Evolutionary conservation across 2,888 invertebrate species (phyloP).

Genomic region (Escarpia spicata): DNA sequence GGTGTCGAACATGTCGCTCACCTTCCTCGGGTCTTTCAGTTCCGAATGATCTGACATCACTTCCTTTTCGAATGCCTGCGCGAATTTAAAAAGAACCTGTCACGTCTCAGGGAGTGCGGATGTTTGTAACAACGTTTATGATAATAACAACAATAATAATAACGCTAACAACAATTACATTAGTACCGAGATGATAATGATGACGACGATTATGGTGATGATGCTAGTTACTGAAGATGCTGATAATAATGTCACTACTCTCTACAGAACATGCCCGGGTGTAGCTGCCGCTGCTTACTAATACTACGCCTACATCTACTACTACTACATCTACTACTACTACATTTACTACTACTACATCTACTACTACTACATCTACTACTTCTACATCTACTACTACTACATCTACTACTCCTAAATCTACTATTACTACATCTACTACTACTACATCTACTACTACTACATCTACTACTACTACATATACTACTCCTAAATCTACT

Average conservation of each 20-base stretch:
- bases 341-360: conserved; percentile 31
- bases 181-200: background rate
- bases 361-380: conserved; percentile 28
- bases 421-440: conserved; percentile 28
- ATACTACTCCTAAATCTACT: conserved; percentile 19
- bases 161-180: too few relatives aligned
- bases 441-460: conserved; percentile 32
- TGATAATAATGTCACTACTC: background rate
- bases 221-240: background rate
- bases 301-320: too few relatives aligned
- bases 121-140: background rate
- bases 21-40: background rate
- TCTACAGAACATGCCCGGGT: too few relatives aligned
- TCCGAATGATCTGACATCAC: background rate
- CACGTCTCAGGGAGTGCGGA: background rate
- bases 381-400: background rate
- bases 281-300: background rate
- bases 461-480: conserved; percentile 28
- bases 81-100: background rate
- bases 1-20: background rate
- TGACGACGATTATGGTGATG: background rate
- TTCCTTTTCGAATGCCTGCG: background rate
- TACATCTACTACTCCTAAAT: background rate
- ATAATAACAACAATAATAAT: background rate
- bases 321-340: background rate